These are phyloP conservation scores for Merodon equestris DNA, from an alignment of 2,888 invertebrate genomes.

Conservation along the genomic window DNA sequence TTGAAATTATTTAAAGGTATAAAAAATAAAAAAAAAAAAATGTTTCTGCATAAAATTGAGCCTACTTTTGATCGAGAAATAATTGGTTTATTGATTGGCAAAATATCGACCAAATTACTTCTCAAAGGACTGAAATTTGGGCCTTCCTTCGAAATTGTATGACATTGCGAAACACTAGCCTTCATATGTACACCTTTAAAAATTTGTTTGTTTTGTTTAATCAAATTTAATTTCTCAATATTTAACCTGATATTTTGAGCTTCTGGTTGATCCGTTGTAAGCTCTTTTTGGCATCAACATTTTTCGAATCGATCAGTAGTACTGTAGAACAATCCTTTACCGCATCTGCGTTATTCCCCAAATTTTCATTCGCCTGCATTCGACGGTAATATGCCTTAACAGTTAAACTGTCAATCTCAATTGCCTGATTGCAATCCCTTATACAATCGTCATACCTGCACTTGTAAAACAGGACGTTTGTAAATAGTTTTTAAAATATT, in stretches of 20 bases:
- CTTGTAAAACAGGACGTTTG: conserved; percentile 44
- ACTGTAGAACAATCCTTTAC: conserved; percentile 85
- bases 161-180: too few species aligned
- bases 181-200: too few species aligned
- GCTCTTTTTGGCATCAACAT: conserved; percentile 82
- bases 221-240: not conserved
- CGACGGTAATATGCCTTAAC: conserved; percentile 92
- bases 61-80: conserved; percentile 74
- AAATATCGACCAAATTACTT: conserved; percentile 72
- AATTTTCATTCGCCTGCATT: conserved; percentile 86
- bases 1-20: not conserved
- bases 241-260: conserved; percentile 71
- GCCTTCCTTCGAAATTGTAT: conserved; percentile 62
- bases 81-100: conserved; percentile 74
- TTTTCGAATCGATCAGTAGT: conserved; percentile 88
- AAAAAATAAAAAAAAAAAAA: not conserved
- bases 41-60: not conserved
- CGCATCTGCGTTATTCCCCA: conserved; percentile 86
- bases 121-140: conserved; percentile 73
- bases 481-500: not conserved
- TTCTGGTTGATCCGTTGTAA: conserved; percentile 75
- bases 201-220: too few species aligned
- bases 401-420: conserved; percentile 87
- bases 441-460: conserved; percentile 74
- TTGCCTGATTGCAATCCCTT: conserved; percentile 89